Evolutionary conservation across 2,888 invertebrate genomes (phyloP).

Genomic region (Athalia circularis): DNA sequence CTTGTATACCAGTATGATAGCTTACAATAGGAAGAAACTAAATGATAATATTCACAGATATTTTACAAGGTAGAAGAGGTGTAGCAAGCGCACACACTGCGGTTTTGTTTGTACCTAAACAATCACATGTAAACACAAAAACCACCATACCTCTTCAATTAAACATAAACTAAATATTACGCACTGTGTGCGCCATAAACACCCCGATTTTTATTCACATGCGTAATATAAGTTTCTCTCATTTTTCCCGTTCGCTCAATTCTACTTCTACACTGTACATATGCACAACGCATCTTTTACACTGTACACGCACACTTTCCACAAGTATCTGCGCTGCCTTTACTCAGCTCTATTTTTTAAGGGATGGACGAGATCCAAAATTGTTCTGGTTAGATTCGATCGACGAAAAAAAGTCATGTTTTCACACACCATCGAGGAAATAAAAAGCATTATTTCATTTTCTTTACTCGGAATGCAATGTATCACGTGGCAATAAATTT

Average conservation of each 20-base stretch:
- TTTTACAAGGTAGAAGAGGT: conserved; percentile 72
- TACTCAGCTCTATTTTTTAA: conserved; percentile 56
- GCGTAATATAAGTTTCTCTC: conserved; percentile 65
- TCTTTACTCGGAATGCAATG: conserved; percentile 18
- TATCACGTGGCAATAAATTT: neutral
- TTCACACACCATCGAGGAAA: too few species aligned
- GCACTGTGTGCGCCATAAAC: conserved; percentile 61
- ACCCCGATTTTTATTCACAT: conserved; percentile 57
- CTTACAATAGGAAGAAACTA: conserved; percentile 74
- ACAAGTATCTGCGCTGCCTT: conserved; percentile 69
- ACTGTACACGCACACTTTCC: conserved; percentile 72
- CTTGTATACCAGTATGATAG: conserved; percentile 68
- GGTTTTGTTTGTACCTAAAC: conserved; percentile 47
- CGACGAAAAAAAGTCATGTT: too few species aligned
- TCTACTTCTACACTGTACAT: conserved; percentile 72
- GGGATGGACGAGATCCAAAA: conserved; percentile 53
- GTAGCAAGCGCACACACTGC: conserved; percentile 64
- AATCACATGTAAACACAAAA: conserved; percentile 36
- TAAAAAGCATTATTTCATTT: conserved; percentile 3
- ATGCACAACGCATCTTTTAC: conserved; percentile 74
- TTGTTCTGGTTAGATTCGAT: neutral
- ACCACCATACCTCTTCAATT: conserved; percentile 45
- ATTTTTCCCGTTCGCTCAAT: conserved; percentile 59
- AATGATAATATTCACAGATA: conserved; percentile 74
- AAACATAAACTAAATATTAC: conserved; percentile 48